Conservation (phyloP, 2,113 vertebrate genomes). For the Ailurus styani region DNA sequence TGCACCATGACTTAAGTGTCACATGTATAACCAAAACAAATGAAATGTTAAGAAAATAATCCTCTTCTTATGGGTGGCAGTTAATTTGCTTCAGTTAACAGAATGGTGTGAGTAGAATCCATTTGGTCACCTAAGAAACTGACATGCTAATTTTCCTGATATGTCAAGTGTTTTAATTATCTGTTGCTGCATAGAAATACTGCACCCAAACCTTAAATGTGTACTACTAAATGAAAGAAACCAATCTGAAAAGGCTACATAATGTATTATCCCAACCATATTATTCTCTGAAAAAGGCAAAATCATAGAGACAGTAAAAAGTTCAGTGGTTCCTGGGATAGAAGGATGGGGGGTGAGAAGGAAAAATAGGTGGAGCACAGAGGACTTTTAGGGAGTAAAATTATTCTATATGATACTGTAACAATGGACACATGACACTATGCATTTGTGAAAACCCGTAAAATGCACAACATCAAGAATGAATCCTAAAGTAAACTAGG, state of each 20-base stretch:
- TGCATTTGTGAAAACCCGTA: neutral
- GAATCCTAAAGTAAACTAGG: neutral
- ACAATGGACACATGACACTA: too few species aligned
- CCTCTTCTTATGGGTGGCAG: neutral
- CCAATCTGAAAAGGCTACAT: neutral
- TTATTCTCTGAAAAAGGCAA: neutral
- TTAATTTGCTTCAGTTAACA: neutral
- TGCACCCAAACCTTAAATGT: neutral
- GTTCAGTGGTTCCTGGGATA: too few species aligned
- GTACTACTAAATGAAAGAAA: neutral
- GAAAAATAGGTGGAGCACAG: rapidly evolving
- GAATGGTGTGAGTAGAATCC: neutral
- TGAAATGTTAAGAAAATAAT: neutral
- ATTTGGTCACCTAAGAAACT: neutral
- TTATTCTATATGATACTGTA: neutral
- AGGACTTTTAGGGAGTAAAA: neutral
- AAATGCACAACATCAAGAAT: neutral
- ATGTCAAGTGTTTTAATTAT: neutral
- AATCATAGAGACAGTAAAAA: neutral
- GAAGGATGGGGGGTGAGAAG: neutral
- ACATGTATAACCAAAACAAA: rapidly evolving
- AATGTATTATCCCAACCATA: neutral
- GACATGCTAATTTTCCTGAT: neutral
- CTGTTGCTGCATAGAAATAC: neutral
- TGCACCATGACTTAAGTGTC: rapidly evolving